phyloP scores from a whole-genome alignment of 2,113 vertebrate genomes.

The Nothocercus nigrocapillus region DNA sequence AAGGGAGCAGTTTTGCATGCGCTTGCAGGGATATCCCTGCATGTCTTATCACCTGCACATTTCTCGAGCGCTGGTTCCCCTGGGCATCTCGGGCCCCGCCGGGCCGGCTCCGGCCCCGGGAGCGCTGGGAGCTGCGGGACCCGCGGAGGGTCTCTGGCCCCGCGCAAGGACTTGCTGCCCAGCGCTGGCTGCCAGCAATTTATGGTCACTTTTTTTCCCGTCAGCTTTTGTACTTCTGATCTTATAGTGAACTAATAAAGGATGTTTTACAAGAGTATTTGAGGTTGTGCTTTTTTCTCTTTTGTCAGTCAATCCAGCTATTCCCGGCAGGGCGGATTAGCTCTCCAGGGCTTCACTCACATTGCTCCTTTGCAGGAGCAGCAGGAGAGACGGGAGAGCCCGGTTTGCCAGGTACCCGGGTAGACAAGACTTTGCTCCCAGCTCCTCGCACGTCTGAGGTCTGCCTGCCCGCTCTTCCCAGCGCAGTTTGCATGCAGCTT shows the following conservation, averaged over 20 bases:
- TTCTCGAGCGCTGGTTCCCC: not conserved
- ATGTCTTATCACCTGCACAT: not conserved
- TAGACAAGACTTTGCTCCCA: not conserved
- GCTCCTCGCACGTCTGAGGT: accelerated
- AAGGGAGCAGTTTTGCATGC: not conserved
- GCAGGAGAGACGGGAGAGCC: accelerated
- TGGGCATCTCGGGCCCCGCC: not conserved
- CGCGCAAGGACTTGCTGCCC: not conserved
- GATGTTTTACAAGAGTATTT: constrained; percentile 9
- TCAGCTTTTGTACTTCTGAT: constrained; percentile 49
- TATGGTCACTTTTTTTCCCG: not conserved
- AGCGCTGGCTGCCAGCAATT: not conserved
- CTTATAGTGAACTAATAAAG: constrained; percentile 26
- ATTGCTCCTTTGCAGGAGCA: not conserved
- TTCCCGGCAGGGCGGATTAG: not conserved
- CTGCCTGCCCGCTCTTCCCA: not conserved
- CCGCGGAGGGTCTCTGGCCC: not conserved
- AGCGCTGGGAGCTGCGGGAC: not conserved
- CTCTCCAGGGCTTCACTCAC: not conserved
- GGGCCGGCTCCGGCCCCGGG: not conserved
- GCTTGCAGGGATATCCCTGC: not conserved
- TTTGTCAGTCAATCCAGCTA: accelerated
- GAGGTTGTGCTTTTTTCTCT: not conserved
- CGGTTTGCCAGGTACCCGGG: not conserved
- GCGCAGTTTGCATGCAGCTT: too few relatives aligned